These are phyloP conservation scores for Fistularia tabacaria DNA, from an alignment of 2,797 vertebrate genomes.

Conservation along the genomic window DNA sequence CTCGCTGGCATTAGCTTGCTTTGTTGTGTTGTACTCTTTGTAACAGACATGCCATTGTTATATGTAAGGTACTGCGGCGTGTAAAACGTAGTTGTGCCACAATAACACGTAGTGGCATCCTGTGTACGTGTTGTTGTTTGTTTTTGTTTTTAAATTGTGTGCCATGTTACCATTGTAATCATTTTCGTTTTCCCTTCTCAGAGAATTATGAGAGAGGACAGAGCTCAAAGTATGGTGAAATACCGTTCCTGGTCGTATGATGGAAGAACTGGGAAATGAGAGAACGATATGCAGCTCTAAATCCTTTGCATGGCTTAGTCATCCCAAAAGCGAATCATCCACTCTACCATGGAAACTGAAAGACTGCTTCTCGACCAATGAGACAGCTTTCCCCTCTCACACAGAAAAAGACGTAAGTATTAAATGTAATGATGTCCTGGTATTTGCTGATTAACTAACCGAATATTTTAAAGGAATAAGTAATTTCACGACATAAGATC, in stretches of 20 bases:
- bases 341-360: conserved; percentile 90
- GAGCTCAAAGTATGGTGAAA: conserved; percentile 80
- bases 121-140: too few species aligned
- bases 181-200: conserved; percentile 43
- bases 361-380: conserved; percentile 86
- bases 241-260: conserved; percentile 78
- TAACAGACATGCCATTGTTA: too few species aligned
- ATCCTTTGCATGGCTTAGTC: conserved; percentile 80
- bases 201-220: conserved; percentile 87
- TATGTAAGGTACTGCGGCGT: too few species aligned
- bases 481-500: too few species aligned
- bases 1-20: too few species aligned
- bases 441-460: not conserved
- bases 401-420: conserved; percentile 76
- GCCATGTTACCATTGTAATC: too few species aligned
- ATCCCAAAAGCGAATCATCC: conserved; percentile 78
- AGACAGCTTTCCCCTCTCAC: conserved; percentile 70
- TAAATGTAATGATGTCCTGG: not conserved
- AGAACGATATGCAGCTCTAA: conserved; percentile 73
- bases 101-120: too few species aligned
- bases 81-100: too few species aligned
- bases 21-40: too few species aligned
- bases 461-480: too few species aligned
- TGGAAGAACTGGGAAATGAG: conserved; percentile 87
- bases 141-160: not conserved